Conservation (phyloP, 2,113 vertebrate species). For the Dasyurus viverrinus region DNA sequence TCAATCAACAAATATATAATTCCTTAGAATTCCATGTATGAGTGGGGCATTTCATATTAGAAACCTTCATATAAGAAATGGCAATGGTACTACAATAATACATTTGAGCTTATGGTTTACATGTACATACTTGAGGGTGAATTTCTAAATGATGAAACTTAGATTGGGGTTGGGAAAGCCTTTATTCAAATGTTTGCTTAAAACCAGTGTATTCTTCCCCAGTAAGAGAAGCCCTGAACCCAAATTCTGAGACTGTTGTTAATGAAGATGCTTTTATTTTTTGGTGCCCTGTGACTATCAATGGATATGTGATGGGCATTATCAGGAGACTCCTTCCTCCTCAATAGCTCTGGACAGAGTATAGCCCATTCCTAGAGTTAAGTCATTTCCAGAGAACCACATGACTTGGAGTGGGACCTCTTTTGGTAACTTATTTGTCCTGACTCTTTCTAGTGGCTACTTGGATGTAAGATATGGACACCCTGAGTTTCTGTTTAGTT, state of each 20-base stretch:
- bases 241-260: neutral
- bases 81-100: too few relatives aligned
- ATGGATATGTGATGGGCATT: neutral
- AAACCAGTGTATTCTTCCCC: neutral
- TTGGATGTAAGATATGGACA: neutral
- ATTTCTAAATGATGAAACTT: too few relatives aligned
- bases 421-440: neutral
- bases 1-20: too few relatives aligned
- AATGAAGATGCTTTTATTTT: neutral
- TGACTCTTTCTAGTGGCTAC: neutral
- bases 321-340: neutral
- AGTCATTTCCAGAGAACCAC: neutral
- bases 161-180: too few relatives aligned
- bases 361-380: neutral
- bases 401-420: neutral
- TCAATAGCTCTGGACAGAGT: neutral
- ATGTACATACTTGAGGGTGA: too few relatives aligned
- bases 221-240: neutral
- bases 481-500: neutral
- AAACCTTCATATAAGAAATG: too few relatives aligned
- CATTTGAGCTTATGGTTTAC: too few relatives aligned
- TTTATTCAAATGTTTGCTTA: neutral
- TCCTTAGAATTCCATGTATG: too few relatives aligned
- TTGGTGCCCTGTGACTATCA: neutral
- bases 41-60: too few relatives aligned